These are phyloP conservation scores for Augochlora pura DNA, from an alignment of 1,140 invertebrate genomes.

Conservation along the genomic window DNA sequence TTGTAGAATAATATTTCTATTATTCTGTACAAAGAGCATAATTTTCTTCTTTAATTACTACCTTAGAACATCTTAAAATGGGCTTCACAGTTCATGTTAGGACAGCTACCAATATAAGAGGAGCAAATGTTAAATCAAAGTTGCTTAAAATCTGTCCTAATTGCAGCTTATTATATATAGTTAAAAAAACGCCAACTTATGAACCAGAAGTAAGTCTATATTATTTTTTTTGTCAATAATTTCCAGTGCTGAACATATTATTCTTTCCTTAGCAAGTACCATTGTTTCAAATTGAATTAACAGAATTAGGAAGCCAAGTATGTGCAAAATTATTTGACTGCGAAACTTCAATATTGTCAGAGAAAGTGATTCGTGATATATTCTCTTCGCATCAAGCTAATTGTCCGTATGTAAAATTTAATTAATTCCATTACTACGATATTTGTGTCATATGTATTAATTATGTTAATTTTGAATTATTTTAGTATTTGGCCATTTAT, in stretches of 20 bases:
- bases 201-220: slow-evolving; percentile 66
- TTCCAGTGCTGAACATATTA: slow-evolving; percentile 22
- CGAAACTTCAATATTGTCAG: slow-evolving; percentile 70
- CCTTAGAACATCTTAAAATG: slow-evolving; percentile 71
- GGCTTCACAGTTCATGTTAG: slow-evolving; percentile 72
- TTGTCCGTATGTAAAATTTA: slow-evolving; percentile 73
- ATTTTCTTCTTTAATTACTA: background rate
- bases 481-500: slow-evolving; percentile 76
- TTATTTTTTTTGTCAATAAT: background rate
- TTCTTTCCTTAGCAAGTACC: slow-evolving; percentile 52
- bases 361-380: slow-evolving; percentile 75
- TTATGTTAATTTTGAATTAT: slow-evolving; percentile 28
- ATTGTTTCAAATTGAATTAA: slow-evolving; percentile 72
- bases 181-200: slow-evolving; percentile 66
- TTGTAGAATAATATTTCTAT: background rate
- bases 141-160: slow-evolving; percentile 68
- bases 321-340: slow-evolving; percentile 78
- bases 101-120: slow-evolving; percentile 73
- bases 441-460: slow-evolving; percentile 13
- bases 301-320: slow-evolving; percentile 78
- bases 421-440: slow-evolving; percentile 32
- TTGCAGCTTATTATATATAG: slow-evolving; percentile 67
- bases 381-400: slow-evolving; percentile 79
- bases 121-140: slow-evolving; percentile 63
- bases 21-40: background rate